Percentiles rank a stretch among this genome's conserved stretches.
Evolutionary conservation across 2,113 vertebrate species (phyloP).

Genomic region (Tyrannus savana): DNA sequence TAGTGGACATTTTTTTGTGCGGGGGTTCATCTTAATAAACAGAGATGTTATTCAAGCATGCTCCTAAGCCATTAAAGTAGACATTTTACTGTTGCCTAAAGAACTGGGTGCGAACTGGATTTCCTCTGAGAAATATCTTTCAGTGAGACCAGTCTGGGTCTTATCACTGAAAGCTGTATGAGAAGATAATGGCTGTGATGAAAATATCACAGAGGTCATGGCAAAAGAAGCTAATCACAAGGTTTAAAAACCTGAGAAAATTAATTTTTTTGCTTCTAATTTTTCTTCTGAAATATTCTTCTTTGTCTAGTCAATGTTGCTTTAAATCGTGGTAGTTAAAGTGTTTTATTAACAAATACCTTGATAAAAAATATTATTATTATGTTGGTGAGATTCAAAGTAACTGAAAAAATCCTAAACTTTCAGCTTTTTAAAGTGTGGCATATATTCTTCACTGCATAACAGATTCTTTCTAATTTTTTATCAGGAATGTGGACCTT

Average conservation of each 20-base stretch:
- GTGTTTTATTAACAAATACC: not conserved
- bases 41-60: not conserved
- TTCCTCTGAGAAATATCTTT: not conserved
- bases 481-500: not conserved
- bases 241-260: slow-evolving; percentile 2
- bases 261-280: not conserved
- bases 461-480: not conserved
- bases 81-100: not conserved
- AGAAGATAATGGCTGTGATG: not conserved
- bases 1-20: not conserved
- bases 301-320: not conserved
- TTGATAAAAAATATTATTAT: slow-evolving; percentile 10
- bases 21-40: not conserved
- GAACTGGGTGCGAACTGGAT: not conserved
- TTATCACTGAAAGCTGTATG: not conserved
- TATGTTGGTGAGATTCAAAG: not conserved
- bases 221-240: not conserved
- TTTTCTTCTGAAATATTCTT: slow-evolving; percentile 1
- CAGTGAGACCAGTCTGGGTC: not conserved
- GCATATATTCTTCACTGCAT: not conserved
- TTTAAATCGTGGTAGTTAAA: slow-evolving; percentile 38
- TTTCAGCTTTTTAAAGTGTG: not conserved
- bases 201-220: not conserved
- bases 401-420: not conserved
- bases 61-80: not conserved